phyloP scores from a whole-genome alignment of 2,113 vertebrate species.

The Pomatostomus ruficeps region DNA sequence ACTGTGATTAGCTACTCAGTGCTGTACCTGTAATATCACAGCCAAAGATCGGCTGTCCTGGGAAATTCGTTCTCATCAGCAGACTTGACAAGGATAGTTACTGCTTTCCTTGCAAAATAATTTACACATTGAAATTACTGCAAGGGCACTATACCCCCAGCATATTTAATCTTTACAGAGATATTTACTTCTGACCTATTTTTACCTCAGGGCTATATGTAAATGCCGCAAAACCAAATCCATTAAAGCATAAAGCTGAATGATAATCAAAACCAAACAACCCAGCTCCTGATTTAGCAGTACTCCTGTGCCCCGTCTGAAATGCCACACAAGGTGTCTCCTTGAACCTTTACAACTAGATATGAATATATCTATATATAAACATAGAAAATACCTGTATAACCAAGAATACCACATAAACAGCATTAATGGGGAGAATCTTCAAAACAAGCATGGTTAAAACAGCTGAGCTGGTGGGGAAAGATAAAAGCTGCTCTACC shows the following conservation, averaged over 20 bases:
- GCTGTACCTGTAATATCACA: background rate
- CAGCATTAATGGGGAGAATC: background rate
- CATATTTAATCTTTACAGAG: background rate
- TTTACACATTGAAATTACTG: background rate
- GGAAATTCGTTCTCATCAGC: background rate
- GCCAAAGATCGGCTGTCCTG: background rate
- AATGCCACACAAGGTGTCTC: background rate
- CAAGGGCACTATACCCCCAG: background rate
- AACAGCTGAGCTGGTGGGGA: background rate
- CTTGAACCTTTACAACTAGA: background rate
- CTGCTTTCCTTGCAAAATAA: background rate
- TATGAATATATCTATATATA: background rate
- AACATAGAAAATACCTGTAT: background rate
- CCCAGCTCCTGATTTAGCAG: background rate
- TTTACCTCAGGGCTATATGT: background rate
- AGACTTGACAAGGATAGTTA: background rate
- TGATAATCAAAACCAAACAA: background rate
- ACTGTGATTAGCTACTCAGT: background rate
- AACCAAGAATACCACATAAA: fast-evolving
- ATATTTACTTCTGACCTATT: background rate
- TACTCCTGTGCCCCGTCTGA: background rate
- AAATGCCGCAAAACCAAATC: background rate
- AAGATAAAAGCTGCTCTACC: background rate
- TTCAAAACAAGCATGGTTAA: background rate
- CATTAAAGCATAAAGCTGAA: background rate